Conservation (phyloP, 2,113 vertebrate species). For the Periophthalmus modestus region DNA sequence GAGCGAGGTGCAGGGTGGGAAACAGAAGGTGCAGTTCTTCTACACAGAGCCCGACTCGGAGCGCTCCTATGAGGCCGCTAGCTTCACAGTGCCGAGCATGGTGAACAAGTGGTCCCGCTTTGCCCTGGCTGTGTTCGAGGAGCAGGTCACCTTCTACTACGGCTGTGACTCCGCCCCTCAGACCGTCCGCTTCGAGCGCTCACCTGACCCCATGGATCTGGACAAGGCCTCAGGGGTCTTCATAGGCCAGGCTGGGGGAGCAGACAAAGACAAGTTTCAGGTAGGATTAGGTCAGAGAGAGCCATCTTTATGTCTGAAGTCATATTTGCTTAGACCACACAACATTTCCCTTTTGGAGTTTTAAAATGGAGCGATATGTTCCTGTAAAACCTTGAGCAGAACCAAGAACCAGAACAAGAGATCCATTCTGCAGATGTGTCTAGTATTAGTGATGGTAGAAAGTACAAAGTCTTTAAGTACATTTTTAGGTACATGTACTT, state of each 20-base stretch:
- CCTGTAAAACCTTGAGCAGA: too few species aligned
- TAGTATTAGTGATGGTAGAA: too few species aligned
- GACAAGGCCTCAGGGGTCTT: slow-evolving; percentile 82
- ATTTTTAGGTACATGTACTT: too few species aligned
- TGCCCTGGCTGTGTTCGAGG: slow-evolving; percentile 80
- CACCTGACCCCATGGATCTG: slow-evolving; percentile 83
- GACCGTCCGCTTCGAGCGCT: slow-evolving; percentile 78
- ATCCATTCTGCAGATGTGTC: too few species aligned
- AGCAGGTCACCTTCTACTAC: slow-evolving; percentile 80
- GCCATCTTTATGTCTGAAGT: not conserved
- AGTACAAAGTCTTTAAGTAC: too few species aligned
- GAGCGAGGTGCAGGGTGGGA: slow-evolving; percentile 52
- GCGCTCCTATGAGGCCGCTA: slow-evolving; percentile 77
- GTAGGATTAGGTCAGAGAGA: slow-evolving; percentile 62
- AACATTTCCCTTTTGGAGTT: too few species aligned
- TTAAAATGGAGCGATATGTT: too few species aligned
- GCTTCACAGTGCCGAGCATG: slow-evolving; percentile 81
- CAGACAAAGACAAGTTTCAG: slow-evolving; percentile 85
- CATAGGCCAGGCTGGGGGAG: slow-evolving; percentile 87
- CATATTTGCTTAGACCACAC: too few species aligned
- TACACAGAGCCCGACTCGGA: slow-evolving; percentile 83
- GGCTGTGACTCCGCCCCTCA: slow-evolving; percentile 81
- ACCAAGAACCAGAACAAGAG: too few species aligned
- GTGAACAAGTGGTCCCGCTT: slow-evolving; percentile 82
- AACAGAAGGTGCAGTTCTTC: slow-evolving; percentile 84